Evolutionary conservation across 2,888 invertebrate genomes (phyloP).

Genomic region (Drosophila buzzatii): DNA sequence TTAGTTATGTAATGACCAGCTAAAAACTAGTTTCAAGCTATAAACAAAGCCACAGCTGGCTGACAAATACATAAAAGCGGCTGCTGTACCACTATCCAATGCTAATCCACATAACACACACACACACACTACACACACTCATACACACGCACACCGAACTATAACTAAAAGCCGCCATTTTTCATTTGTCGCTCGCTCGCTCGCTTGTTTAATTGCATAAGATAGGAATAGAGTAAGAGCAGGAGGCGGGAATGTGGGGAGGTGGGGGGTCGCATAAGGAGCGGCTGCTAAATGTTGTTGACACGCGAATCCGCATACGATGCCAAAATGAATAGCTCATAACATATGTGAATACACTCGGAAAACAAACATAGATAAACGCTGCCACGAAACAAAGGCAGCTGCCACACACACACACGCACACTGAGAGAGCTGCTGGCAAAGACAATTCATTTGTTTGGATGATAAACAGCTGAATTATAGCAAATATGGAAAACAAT

Average conservation of each 20-base stretch:
- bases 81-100: slow-evolving; percentile 37
- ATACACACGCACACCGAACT: slow-evolving; percentile 19
- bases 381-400: slow-evolving; percentile 55
- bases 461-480: slow-evolving; percentile 76
- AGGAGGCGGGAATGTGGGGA: background rate
- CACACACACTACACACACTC: slow-evolving; percentile 14
- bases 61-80: slow-evolving; percentile 28
- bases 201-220: slow-evolving; percentile 68
- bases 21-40: slow-evolving; percentile 24
- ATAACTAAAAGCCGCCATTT: slow-evolving; percentile 67
- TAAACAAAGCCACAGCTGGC: slow-evolving; percentile 42
- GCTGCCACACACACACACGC: slow-evolving; percentile 34
- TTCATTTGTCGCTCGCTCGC: slow-evolving; percentile 63
- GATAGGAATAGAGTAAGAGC: slow-evolving; percentile 29
- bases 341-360: slow-evolving; percentile 59
- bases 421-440: slow-evolving; percentile 42
- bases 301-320: slow-evolving; percentile 70
- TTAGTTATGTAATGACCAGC: slow-evolving; percentile 36
- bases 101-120: slow-evolving; percentile 48
- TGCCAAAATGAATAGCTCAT: slow-evolving; percentile 72
- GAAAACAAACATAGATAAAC: slow-evolving; percentile 52
- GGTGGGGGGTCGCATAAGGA: slow-evolving; percentile 25
- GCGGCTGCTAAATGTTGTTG: slow-evolving; percentile 66
- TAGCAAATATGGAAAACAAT: slow-evolving; percentile 73
- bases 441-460: slow-evolving; percentile 78